Evolutionary conservation across 2,888 invertebrate species (phyloP).

Genomic region (Lycia hirtaria): DNA sequence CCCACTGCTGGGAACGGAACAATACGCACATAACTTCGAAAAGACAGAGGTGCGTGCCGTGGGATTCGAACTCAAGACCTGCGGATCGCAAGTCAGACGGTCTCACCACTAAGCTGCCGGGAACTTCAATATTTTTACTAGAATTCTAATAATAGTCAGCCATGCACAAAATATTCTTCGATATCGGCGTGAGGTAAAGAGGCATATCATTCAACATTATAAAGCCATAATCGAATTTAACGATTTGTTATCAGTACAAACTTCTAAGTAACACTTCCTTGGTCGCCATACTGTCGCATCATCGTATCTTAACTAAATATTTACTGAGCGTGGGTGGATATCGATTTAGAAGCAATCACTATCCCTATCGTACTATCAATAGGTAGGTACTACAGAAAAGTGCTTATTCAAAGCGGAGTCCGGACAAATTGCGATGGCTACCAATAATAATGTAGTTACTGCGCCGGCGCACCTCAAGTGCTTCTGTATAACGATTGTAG

Average conservation of each 20-base stretch:
- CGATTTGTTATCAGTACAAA: conserved; percentile 72
- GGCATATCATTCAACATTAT: conserved; percentile 36
- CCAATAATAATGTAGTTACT: neutral
- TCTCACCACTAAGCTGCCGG: too few relatives aligned
- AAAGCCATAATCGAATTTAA: conserved; percentile 58
- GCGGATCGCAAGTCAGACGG: too few relatives aligned
- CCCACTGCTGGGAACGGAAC: too few relatives aligned
- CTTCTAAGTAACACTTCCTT: conserved; percentile 78
- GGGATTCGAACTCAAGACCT: too few relatives aligned
- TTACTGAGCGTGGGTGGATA: conserved; percentile 74
- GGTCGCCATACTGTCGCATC: conserved; percentile 53
- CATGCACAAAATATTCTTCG: neutral
- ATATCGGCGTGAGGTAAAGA: conserved; percentile 3
- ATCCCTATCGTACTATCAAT: conserved; percentile 64
- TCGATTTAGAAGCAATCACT: conserved; percentile 75
- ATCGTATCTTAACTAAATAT: conserved; percentile 76
- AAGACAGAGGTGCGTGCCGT: too few relatives aligned
- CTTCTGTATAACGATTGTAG: conserved; percentile 23
- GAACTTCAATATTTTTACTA: too few relatives aligned
- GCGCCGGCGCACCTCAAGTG: conserved; percentile 17
- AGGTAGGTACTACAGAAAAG: conserved; percentile 56
- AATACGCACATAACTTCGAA: too few relatives aligned
- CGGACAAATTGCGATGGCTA: conserved; percentile 48
- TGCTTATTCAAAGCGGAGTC: conserved; percentile 54
- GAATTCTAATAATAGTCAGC: conserved; percentile 8